These are phyloP conservation scores for Brachynemurus nebulosus DNA, from an alignment of 2,888 invertebrate species.

Conservation along the genomic window DNA sequence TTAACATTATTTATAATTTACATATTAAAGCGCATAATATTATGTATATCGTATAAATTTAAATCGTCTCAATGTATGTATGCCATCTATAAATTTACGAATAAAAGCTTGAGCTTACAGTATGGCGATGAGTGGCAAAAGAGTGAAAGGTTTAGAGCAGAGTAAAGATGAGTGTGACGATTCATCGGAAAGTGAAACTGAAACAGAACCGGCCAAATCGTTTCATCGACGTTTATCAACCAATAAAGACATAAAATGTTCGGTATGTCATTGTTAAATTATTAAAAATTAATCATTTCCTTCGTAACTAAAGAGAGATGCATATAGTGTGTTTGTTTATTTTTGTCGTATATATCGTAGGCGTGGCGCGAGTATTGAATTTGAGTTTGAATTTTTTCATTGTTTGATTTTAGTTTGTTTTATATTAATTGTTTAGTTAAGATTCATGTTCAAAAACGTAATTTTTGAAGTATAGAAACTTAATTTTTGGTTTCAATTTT, in stretches of 20 bases:
- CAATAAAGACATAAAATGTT: constrained; percentile 65
- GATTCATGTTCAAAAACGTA: too few relatives aligned
- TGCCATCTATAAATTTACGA: too few relatives aligned
- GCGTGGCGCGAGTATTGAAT: constrained; percentile 8
- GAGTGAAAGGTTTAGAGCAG: constrained; percentile 28
- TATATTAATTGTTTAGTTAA: too few relatives aligned
- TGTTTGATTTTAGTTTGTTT: not conserved
- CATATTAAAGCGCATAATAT: too few relatives aligned
- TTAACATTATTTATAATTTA: too few relatives aligned
- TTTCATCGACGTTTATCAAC: constrained; percentile 70
- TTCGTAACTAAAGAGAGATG: constrained; percentile 1
- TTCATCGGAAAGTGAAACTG: constrained; percentile 70
- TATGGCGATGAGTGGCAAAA: constrained; percentile 28
- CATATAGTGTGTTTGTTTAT: constrained; percentile 3
- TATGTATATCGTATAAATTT: too few relatives aligned
- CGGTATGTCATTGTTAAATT: constrained; percentile 42
- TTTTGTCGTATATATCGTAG: not conserved
- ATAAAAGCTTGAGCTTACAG: not conserved
- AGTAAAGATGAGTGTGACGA: constrained; percentile 35
- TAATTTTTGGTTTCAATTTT: too few relatives aligned
- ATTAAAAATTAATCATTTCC: not conserved
- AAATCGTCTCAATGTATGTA: too few relatives aligned
- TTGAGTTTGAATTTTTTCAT: not conserved
- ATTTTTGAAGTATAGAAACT: too few relatives aligned
- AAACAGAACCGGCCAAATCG: constrained; percentile 61